Percentiles rank a stretch among this genome's conserved stretches.
Conservation (phyloP, 2,888 invertebrate species). For the Calephelis perditalis region DNA sequence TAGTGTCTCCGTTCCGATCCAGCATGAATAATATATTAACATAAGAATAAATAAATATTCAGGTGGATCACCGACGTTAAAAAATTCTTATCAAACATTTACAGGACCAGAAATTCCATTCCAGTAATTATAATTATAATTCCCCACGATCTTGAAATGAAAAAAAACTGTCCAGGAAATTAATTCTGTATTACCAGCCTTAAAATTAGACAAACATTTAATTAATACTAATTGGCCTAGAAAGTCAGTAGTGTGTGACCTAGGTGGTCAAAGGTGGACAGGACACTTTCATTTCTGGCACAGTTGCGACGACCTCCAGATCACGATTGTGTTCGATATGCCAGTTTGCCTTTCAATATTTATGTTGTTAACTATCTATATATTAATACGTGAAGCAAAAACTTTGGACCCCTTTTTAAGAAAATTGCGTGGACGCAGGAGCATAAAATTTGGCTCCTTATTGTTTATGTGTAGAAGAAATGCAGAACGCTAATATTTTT, state of each 20-base stretch:
- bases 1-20: no score
- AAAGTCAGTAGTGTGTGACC: constrained; percentile 52
- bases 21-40: no score
- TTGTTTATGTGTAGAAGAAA: no score
- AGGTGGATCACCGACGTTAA: no score
- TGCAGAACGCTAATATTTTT: no score
- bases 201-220: neutral
- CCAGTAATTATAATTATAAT: neutral
- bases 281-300: constrained; percentile 60
- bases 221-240: constrained; percentile 51
- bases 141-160: neutral
- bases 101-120: no score
- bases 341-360: constrained; percentile 16
- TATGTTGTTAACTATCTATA: constrained; percentile 14
- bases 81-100: no score
- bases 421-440: no score
- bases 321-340: constrained; percentile 23
- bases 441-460: no score
- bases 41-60: no score
- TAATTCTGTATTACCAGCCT: neutral
- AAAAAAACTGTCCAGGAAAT: neutral
- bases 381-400: no score
- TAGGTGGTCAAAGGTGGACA: constrained; percentile 62
- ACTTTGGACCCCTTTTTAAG: no score
- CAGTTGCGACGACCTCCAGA: constrained; percentile 40